These are phyloP conservation scores for Bugulina stolonifera DNA, from an alignment of 2,888 invertebrate genomes.

Conservation along the genomic window DNA sequence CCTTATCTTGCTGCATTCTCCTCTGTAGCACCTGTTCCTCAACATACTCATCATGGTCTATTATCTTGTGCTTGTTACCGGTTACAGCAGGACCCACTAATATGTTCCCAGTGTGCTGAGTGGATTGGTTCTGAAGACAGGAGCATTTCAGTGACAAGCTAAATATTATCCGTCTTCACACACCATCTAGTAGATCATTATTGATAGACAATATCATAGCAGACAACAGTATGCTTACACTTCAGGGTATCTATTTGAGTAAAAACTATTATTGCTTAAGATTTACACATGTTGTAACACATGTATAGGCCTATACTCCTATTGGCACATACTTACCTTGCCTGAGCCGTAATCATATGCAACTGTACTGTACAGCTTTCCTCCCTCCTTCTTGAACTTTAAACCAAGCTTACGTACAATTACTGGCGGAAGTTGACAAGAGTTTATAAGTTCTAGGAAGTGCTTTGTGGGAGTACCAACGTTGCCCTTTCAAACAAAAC, in stretches of 20 bases:
- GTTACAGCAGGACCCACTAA: neutral
- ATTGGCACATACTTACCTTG: no score
- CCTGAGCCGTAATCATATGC: slow-evolving; percentile 50
- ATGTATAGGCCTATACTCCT: no score
- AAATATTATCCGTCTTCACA: no score
- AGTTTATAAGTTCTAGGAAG: slow-evolving; percentile 55
- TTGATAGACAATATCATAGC: no score
- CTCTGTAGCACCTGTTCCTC: neutral
- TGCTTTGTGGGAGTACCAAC: slow-evolving; percentile 57
- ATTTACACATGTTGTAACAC: no score
- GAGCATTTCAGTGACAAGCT: no score
- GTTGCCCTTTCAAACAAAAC: slow-evolving; percentile 52
- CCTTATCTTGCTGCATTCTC: neutral
- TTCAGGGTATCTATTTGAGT: no score
- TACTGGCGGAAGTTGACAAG: slow-evolving; percentile 54
- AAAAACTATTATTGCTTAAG: no score
- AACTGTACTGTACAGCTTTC: slow-evolving; percentile 53
- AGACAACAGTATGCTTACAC: no score
- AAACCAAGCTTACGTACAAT: slow-evolving; percentile 55
- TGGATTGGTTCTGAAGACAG: neutral
- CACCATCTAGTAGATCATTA: no score
- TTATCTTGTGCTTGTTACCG: neutral
- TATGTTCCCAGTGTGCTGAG: neutral
- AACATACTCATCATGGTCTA: slow-evolving; percentile 4
- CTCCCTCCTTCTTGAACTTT: slow-evolving; percentile 43